Base-by-base conservation (phyloP, 2,888 invertebrate species). In the Zaprionus bogoriensis region DNA sequence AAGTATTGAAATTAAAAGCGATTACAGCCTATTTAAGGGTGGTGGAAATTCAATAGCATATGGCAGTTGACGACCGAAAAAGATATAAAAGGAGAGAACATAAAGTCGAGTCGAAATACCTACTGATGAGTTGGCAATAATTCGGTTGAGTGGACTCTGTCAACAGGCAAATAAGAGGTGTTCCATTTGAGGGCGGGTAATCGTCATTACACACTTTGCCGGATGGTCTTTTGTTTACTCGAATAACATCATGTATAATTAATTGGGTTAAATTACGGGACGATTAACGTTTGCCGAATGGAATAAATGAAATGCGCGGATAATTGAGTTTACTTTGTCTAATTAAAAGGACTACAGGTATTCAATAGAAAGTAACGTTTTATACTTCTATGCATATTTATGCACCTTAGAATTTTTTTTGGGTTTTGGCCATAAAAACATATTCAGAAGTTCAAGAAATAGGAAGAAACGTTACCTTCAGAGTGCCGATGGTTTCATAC, bases 141-240 rank as follows among this genome's bases (percentile, higher is more conserved):
- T 80, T 80, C 81, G 80, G 74, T 71, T 81, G 80, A 80, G 84
- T 84, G 81, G 81, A 70, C 80, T 75, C 84, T 80, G 84, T 81
- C 80, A 80, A 84, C 80, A 84, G 78, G 76, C 78, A 81, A 80
- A 80, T 80, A 83, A 80, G 76, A 78, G 81, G 80, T 84, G 81
- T 80, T 75, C 62, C 63, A 61, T 69, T 73, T 67, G 60, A 46
- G 74, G 81, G 69, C 70, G 72, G 74, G 54, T 48, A 69, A 68
- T 59, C 71, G 53, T 76, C 67, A 74, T 74, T 76, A 66, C 64
- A 76, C 64, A 59, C 68, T 17, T 47, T 48, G 59, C n/a, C 42
- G 25, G 63, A 73, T 82, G 82, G 85, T 63, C 80, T 85, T 82
- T 82, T 82, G 85, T 82, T 82, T 82, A 80, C 82, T 74, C 58